Conservation (phyloP, 2,797 vertebrate species). For the Acanthornis magna region DNA sequence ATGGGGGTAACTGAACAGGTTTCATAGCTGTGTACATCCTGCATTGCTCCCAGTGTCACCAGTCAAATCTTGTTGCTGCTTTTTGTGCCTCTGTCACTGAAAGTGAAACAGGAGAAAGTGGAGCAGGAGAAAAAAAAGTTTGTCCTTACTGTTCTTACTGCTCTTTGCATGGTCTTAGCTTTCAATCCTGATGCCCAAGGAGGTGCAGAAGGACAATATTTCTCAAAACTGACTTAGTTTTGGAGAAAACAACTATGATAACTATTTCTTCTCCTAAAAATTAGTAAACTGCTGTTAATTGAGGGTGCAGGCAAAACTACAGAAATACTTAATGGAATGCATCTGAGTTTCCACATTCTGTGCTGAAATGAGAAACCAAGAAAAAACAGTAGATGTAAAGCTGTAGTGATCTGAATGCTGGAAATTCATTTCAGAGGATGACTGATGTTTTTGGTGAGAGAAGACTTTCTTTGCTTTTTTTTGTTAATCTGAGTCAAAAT, state of each 20-base stretch:
- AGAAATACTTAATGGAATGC: neutral
- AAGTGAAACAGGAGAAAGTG: neutral
- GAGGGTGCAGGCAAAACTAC: neutral
- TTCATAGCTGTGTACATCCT: neutral
- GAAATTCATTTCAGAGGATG: neutral
- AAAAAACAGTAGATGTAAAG: neutral
- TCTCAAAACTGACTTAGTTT: neutral
- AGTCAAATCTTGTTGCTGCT: neutral
- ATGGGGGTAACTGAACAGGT: neutral
- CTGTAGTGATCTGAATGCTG: neutral
- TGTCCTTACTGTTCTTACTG: neutral
- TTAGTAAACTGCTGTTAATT: neutral
- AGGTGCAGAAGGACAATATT: neutral
- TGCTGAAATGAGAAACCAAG: neutral
- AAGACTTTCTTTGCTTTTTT: neutral
- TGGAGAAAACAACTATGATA: neutral
- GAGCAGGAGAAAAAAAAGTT: neutral
- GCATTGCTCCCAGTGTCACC: neutral
- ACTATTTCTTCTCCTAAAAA: neutral
- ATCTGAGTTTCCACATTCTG: neutral
- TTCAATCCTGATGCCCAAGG: neutral
- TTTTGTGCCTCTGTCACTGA: neutral
- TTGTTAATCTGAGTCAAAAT: neutral
- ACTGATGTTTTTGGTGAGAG: neutral
- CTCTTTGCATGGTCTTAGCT: neutral